A percentile compares a stretch with the other conserved stretches of the same genome.
Evolutionary conservation across 2,888 invertebrate species (phyloP).

Genomic region (Salticus scenicus): DNA sequence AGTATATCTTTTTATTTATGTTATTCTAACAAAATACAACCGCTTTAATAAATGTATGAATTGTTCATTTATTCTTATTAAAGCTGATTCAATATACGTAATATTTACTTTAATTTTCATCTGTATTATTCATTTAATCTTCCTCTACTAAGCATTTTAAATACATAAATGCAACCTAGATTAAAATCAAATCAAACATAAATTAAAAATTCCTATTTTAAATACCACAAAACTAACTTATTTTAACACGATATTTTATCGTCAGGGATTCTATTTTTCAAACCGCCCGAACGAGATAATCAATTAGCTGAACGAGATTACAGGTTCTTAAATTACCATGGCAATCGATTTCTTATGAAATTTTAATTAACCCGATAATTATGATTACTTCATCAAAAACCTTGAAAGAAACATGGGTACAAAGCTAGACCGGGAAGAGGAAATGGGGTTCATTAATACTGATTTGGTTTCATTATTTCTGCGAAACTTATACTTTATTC

Average conservation of each 20-base stretch:
- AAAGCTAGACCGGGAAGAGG: neutral
- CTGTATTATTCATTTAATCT: too few species aligned
- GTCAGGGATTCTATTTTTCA: neutral
- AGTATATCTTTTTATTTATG: too few species aligned
- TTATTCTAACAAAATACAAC: too few species aligned
- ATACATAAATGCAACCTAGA: too few species aligned
- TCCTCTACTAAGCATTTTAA: too few species aligned
- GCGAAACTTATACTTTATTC: neutral
- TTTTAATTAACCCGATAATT: conserved; percentile 9
- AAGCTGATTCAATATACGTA: too few species aligned
- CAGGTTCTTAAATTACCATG: conserved; percentile 9
- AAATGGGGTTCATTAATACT: conserved; percentile 2
- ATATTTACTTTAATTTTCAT: too few species aligned
- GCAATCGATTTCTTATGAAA: conserved; percentile 8
- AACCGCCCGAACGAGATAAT: neutral
- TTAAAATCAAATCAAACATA: too few species aligned
- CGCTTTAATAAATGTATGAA: too few species aligned
- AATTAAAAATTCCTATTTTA: neutral
- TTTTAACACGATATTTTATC: neutral
- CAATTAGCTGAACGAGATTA: conserved; percentile 9
- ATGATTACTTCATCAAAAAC: conserved; percentile 12
- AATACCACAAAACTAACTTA: neutral
- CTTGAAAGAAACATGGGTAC: neutral
- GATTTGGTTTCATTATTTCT: conserved; percentile 8
- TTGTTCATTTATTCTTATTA: too few species aligned